These are phyloP conservation scores for Chaetorhynchus papuensis DNA, from an alignment of 2,113 vertebrate genomes.

Conservation along the genomic window DNA sequence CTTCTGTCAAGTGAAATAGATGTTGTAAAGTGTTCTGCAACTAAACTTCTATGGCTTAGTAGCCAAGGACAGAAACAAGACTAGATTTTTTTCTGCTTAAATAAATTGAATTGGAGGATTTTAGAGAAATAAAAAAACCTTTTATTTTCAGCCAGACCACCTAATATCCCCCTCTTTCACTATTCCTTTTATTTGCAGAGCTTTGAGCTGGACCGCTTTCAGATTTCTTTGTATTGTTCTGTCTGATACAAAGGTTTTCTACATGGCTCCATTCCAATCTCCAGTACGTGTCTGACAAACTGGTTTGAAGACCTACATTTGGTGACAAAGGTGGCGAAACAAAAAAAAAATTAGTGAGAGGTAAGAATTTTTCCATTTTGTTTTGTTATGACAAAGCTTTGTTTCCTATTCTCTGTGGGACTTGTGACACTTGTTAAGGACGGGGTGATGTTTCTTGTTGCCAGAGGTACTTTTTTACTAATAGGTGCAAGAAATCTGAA, in stretches of 20 bases:
- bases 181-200: background rate
- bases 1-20: background rate
- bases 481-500: background rate
- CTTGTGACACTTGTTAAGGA: slow-evolving; percentile 1
- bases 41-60: background rate
- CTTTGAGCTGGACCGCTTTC: background rate
- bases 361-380: background rate
- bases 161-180: background rate
- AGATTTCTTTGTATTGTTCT: background rate
- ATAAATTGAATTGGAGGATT: background rate
- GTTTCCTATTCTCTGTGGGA: background rate
- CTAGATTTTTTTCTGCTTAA: background rate
- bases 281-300: background rate
- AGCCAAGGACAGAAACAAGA: background rate
- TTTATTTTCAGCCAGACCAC: background rate
- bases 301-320: slow-evolving; percentile 16
- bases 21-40: background rate
- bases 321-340: background rate
- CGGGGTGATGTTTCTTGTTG: background rate
- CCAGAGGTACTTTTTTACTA: background rate
- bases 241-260: background rate
- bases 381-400: background rate
- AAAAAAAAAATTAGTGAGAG: background rate
- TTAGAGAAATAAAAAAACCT: background rate
- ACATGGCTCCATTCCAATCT: background rate